Evolutionary conservation across 1,140 invertebrate genomes (phyloP).

Genomic region (Lasaia peninsularis): DNA sequence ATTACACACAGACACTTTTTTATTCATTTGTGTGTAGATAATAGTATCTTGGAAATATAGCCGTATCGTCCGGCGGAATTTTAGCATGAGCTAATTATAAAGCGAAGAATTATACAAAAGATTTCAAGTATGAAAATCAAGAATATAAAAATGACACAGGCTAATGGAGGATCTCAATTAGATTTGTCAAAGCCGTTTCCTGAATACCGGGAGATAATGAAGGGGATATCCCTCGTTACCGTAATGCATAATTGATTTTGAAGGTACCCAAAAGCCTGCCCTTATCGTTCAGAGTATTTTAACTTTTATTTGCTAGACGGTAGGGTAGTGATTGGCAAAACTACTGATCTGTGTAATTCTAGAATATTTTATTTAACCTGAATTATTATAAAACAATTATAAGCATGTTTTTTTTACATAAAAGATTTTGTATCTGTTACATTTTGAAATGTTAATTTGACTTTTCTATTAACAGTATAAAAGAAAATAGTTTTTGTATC

Average conservation of each 20-base stretch:
- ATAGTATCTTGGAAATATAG: no score
- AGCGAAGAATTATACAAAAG: neutral
- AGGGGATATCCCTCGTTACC: constrained; percentile 20
- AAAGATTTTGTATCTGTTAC: no score
- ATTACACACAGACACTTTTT: no score
- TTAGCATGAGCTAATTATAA: neutral
- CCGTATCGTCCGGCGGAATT: no score
- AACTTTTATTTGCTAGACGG: neutral
- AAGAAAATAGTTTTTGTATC: no score
- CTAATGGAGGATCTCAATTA: constrained; percentile 25
- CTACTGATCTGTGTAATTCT: neutral
- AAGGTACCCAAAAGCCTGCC: constrained; percentile 9
- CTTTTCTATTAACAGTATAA: no score
- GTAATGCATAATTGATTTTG: constrained; percentile 26
- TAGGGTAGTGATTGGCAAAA: constrained; percentile 1
- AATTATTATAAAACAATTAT: neutral
- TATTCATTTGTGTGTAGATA: no score
- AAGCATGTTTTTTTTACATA: neutral
- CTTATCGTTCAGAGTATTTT: constrained; percentile 14
- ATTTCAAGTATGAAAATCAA: neutral
- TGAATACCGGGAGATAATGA: constrained; percentile 19
- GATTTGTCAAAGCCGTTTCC: constrained; percentile 25
- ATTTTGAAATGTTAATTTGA: no score
- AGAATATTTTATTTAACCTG: neutral
- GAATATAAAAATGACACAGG: constrained; percentile 4